A percentile compares a stretch with the other conserved stretches of the same genome.
Evolutionary conservation across 2,113 vertebrate genomes (phyloP).

Genomic region (Peromyscus polionotus): DNA sequence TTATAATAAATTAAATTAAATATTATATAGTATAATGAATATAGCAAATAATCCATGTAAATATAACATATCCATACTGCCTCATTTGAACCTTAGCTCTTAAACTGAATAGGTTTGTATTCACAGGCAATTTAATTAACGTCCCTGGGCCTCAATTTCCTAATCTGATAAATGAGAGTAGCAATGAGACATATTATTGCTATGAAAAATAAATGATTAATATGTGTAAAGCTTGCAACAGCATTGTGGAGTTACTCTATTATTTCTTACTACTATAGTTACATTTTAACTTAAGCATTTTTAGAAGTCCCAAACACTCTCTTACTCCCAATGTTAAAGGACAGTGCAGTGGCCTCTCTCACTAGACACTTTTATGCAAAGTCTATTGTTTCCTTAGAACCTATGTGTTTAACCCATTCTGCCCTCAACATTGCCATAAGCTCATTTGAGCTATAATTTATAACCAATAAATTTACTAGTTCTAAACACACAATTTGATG

Average conservation of each 20-base stretch:
- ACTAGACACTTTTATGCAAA: conserved; percentile 25
- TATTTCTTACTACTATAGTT: background rate
- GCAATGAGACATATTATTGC: background rate
- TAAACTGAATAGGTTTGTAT: background rate
- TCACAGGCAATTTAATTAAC: background rate
- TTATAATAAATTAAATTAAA: background rate
- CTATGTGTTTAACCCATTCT: background rate
- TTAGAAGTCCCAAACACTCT: background rate
- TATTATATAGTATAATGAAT: background rate
- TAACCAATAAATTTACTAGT: background rate
- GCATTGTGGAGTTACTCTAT: background rate
- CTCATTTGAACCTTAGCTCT: conserved; percentile 9
- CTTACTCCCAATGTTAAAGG: background rate
- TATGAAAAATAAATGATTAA: background rate
- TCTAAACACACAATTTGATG: background rate
- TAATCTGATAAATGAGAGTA: conserved; percentile 3
- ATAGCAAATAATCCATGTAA: background rate
- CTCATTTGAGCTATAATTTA: conserved; percentile 32
- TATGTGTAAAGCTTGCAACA: background rate
- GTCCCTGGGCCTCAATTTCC: background rate
- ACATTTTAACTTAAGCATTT: background rate
- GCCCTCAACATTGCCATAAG: background rate
- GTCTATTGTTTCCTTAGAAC: background rate
- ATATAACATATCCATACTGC: background rate
- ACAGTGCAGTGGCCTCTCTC: background rate